Evolutionary conservation across 2,797 vertebrate species (phyloP), one percentile per base, ranked within the genome.

Genomic region (Rhabdomys pumilio): DNA sequence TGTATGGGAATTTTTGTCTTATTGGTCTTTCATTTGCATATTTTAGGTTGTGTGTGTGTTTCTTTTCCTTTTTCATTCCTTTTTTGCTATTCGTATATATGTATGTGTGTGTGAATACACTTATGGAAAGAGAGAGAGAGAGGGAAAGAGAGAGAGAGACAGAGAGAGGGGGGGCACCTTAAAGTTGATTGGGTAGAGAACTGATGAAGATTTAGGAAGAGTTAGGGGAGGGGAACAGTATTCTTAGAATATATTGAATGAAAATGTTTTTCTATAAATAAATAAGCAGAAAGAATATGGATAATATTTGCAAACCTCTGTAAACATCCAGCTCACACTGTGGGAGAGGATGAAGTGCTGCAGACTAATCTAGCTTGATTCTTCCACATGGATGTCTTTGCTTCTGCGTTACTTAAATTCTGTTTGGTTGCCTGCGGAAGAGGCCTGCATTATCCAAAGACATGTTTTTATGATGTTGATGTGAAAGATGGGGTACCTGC

Each of bases 271-370:
- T 83, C 29, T 34, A 47, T 47, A 50, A 67, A 24, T 65, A 63
- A 65, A 65, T 24, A 53, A 26, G 22, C 34, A 29, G 67, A 86
- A 53, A 26, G 12, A 76, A 29, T 29, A 53, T 34, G 11, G 12
- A 89, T 15, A 29, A n/a, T 41, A 73, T 85, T 82, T 89, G 80
- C 88, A 47, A 86, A 6, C 47, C 65, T 93, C 55, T 86, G 73
- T 63, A 31, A 34, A 65, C 55, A 72, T 80, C n/a, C 73, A 79
- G 24, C 81, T 13, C 81, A 13, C 81, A 47, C 34, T 38, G 14
- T 31, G 50, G 77, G 38, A 89, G 17, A 31, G 47, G 7, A 89
- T 75, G 31, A 15, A 87, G 17, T 1, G 15, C 61, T 29, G 44
- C 59, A 61, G 57, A n/a, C 50, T 55, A 24, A 67, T 80, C 44